A percentile compares a stretch with the other conserved stretches of the same genome.
phyloP scores from a whole-genome alignment of 1,140 invertebrate species.

The Liolophura sinensis region DNA sequence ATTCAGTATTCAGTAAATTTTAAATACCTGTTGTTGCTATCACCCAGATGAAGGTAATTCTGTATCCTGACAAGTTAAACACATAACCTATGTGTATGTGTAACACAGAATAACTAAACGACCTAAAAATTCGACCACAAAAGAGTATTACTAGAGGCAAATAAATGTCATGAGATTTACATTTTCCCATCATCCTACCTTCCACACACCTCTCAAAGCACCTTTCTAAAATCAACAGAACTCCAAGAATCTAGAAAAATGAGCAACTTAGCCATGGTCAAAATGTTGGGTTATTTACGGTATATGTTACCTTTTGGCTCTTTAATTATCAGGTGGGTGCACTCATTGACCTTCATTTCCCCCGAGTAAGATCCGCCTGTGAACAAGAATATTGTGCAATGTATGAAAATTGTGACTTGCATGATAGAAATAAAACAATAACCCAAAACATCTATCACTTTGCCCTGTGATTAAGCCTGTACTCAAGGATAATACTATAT shows the following conservation, averaged over 20 bases:
- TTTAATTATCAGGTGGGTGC: constrained; percentile 62
- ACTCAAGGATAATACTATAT: too few relatives aligned
- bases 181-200: too few relatives aligned
- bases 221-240: too few relatives aligned
- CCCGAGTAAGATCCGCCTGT: constrained; percentile 61
- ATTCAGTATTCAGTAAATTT: neutral
- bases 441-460: neutral
- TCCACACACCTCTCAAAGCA: too few relatives aligned
- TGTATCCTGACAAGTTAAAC: neutral
- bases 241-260: too few relatives aligned
- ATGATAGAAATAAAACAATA: neutral
- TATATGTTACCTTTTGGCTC: constrained; percentile 67
- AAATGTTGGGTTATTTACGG: too few relatives aligned
- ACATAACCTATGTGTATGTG: too few relatives aligned
- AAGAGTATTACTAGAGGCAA: too few relatives aligned
- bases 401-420: neutral
- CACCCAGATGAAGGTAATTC: neutral
- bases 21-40: neutral
- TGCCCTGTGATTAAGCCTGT: neutral
- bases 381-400: constrained; percentile 13
- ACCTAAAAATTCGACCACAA: too few relatives aligned
- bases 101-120: too few relatives aligned
- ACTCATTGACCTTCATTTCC: constrained; percentile 62
- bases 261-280: too few relatives aligned
- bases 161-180: too few relatives aligned